Evolutionary conservation across 2,888 invertebrate genomes (phyloP).

Genomic region (Hypomecis punctinalis): DNA sequence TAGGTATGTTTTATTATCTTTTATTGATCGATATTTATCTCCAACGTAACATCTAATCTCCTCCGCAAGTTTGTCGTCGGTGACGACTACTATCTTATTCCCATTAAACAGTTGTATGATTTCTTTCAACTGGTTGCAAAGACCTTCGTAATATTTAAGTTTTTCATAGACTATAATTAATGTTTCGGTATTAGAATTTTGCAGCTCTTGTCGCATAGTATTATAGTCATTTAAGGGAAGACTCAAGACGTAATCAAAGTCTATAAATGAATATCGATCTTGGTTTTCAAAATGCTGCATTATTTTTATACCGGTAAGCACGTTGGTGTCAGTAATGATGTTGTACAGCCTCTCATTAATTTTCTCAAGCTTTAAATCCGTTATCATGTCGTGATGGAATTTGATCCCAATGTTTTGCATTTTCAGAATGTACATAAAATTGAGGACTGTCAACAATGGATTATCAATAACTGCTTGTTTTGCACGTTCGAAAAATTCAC

Average conservation of each 20-base stretch:
- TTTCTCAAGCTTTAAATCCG: conserved; percentile 41
- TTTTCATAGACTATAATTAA: conserved; percentile 52
- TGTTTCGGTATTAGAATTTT: conserved; percentile 40
- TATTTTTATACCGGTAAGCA: conserved; percentile 52
- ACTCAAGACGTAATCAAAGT: conserved; percentile 52
- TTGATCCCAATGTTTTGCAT: conserved; percentile 48
- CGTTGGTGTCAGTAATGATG: conserved; percentile 45
- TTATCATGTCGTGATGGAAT: conserved; percentile 43
- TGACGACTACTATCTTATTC: conserved; percentile 46
- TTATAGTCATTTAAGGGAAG: conserved; percentile 50
- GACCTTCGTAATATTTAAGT: conserved; percentile 39
- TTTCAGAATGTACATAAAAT: conserved; percentile 51
- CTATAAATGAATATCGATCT: conserved; percentile 47
- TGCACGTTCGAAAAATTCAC: conserved; percentile 50
- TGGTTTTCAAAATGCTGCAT: conserved; percentile 44
- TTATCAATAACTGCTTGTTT: conserved; percentile 54
- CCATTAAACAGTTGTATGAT: conserved; percentile 43
- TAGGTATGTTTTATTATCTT: conserved; percentile 45
- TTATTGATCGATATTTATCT: conserved; percentile 30
- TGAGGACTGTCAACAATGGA: conserved; percentile 52
- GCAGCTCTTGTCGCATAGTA: conserved; percentile 50
- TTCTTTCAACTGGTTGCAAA: conserved; percentile 47
- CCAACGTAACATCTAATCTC: conserved; percentile 30
- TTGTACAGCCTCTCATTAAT: conserved; percentile 41
- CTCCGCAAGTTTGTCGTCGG: conserved; percentile 41